Conservation (phyloP, 2,888 invertebrate genomes). For the Volucella zonaria region DNA sequence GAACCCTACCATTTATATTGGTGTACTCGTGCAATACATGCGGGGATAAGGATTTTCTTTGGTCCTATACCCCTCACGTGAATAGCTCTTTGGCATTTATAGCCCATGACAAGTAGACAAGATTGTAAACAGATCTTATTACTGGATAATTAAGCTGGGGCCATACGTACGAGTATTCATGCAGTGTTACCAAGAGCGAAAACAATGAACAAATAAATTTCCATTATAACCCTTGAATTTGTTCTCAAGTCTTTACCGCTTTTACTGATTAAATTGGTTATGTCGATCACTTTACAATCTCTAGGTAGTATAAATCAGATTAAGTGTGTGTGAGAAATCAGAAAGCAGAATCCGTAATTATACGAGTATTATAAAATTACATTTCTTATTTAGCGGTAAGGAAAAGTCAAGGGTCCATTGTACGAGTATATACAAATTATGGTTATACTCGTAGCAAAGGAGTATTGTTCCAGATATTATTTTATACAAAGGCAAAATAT, state of each 20-base stretch:
- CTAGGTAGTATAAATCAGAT: constrained; percentile 5
- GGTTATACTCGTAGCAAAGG: background rate
- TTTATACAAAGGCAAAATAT: background rate
- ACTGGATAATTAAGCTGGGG: background rate
- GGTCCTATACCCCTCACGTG: background rate
- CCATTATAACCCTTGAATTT: constrained; percentile 2
- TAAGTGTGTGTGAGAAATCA: constrained; percentile 15
- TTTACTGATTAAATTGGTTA: constrained; percentile 37
- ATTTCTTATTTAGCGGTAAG: constrained; percentile 43
- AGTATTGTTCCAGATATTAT: background rate
- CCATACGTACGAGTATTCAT: background rate
- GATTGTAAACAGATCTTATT: background rate
- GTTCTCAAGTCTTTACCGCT: background rate
- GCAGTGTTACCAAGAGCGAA: background rate
- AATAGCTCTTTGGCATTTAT: constrained; percentile 20
- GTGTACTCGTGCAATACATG: background rate
- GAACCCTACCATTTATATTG: background rate
- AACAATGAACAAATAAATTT: background rate
- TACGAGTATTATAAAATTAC: background rate
- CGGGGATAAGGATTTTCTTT: constrained; percentile 1
- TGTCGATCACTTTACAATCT: constrained; percentile 48
- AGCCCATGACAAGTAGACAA: background rate
- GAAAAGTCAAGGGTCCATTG: constrained; percentile 10
- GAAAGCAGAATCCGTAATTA: constrained; percentile 14
- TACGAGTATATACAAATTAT: background rate